Evolutionary conservation across 2,797 vertebrate genomes (phyloP), one percentile per base, ranked within the genome.

Genomic region (Leptoclinus maculatus): DNA sequence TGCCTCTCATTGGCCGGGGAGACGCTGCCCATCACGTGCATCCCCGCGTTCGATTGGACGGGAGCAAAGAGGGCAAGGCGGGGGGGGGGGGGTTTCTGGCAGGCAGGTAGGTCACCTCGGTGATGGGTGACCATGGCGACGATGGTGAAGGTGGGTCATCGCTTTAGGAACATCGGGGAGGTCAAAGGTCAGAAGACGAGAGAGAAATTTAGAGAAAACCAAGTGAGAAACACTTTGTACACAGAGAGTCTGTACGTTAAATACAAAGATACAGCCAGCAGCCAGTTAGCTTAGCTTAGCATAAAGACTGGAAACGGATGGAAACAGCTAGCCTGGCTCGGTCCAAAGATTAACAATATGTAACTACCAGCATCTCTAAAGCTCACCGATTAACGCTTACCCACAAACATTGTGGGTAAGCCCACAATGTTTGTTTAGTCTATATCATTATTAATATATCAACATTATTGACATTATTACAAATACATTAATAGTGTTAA

Each of bases 1-100:
- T 96, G 94, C 78, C 95, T 96, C 80, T 96, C 95, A 81, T 93
- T 95, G 93, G 94, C 94, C 89, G 93, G 92, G 43, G 95, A 95
- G 83, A 96, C 92, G 91, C 95, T 96, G 94, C 96, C 97, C 96
- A 97, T 98, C 95, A 98, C 96, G 91, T 96, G 96, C 96, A 97
- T 97, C 91, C 91, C 95, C n/a, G 64, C 76, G 54, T 7, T 78
- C 65, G 82, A 85, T 81, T 90, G 90, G 90, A 87, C 2, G 5
- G 43, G 29, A 47, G 76, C 23, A 5, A 51, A 29, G 12, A 27
- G n/a, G 32, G 32, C 29, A 6, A 6, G 32, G 32, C 6, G 32
- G 6, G 38, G 34, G 14, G 32, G 1, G 14, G 54, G 1, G 21
- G 16, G 16, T 41, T 16, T 13, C 56, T 5, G 54, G 58, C 2